Evolutionary conservation across 2,888 invertebrate species (phyloP), one percentile per base, ranked within the genome.

Genomic region (Lochmaea crataegi): DNA sequence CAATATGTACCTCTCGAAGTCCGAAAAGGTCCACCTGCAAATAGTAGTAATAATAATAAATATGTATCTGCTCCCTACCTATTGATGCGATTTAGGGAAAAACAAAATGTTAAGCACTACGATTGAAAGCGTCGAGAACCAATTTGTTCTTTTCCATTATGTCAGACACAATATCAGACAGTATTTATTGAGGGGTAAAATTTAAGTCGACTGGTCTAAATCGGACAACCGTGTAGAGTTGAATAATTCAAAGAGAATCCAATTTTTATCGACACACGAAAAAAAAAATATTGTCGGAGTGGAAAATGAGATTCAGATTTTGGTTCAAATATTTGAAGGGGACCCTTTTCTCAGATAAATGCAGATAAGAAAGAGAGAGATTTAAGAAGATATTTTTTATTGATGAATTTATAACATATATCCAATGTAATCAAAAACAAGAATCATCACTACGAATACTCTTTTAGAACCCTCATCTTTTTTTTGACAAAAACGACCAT

Each of bases 221-320:
- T n/a, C 16, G 16, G 38, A 61, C 41, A 38, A 16, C 61, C 18
- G 38, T 41, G 16, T 41, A 42, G 61, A 61, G 38, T 61, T 41
- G 41, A 61, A 61, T 60, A 60, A 60, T 38, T 38, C 60, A 41
- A 60, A 38, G 32, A 14, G n/a, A 67, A 22, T 22, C 32, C 41
- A 67, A 56, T 56, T 26, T 56, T 57, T 67, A 41, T 56, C 9
- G 65, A 32, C 42, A 45, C 65, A 16, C 22, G 56, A 65, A 22
- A 65, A 48, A n/a, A 42, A 38, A 63, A 63, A 61, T 41, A 5
- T 61, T 42, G n/a, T 7, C 14, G 11, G 2, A 45, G n/a, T 26
- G 16, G 26, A 32, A 22, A 41, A 64, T 26, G 48, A 22, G 51
- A 26, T 53, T 65, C 65, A 53, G 65, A 51, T 65, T 53, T 7